Percentiles rank a stretch among this genome's conserved stretches.
Evolutionary conservation across 2,113 vertebrate genomes (phyloP).

Genomic region (Synodontis membranacea): DNA sequence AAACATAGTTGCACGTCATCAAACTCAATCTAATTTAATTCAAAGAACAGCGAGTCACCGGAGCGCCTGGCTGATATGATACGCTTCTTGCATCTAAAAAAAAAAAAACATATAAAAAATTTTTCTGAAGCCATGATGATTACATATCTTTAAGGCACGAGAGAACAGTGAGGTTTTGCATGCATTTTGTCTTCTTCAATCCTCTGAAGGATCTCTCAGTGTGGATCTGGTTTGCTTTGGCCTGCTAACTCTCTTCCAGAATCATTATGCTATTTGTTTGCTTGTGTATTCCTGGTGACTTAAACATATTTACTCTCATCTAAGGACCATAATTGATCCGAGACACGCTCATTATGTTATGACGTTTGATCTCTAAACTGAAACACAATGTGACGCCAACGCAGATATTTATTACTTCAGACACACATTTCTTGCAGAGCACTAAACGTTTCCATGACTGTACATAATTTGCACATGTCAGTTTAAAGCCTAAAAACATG

Average conservation of each 20-base stretch:
- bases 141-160: constrained; percentile 62
- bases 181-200: constrained; percentile 50
- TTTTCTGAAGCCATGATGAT: constrained; percentile 61
- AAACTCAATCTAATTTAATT: constrained; percentile 70
- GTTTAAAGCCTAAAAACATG: constrained; percentile 27
- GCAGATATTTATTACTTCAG: constrained; percentile 36
- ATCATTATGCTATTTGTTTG: constrained; percentile 48
- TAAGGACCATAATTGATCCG: constrained; percentile 33
- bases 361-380: constrained; percentile 39
- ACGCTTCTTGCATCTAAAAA: constrained; percentile 62
- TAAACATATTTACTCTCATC: constrained; percentile 43
- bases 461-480: constrained; percentile 38
- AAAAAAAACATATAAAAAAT: constrained; percentile 43
- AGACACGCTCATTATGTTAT: constrained; percentile 27
- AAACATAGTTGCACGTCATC: constrained; percentile 69
- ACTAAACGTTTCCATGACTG: constrained; percentile 34
- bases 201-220: constrained; percentile 60
- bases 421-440: constrained; percentile 34
- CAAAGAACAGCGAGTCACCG: constrained; percentile 59
- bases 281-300: constrained; percentile 35
- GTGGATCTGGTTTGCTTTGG: constrained; percentile 71
- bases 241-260: constrained; percentile 56
- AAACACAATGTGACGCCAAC: constrained; percentile 28
- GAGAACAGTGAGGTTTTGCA: constrained; percentile 36
- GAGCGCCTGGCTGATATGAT: constrained; percentile 67